A percentile compares a stretch with the other conserved stretches of the same genome.
These are phyloP conservation scores for Lypha dubia DNA, from an alignment of 2,888 invertebrate genomes.

Conservation along the genomic window DNA sequence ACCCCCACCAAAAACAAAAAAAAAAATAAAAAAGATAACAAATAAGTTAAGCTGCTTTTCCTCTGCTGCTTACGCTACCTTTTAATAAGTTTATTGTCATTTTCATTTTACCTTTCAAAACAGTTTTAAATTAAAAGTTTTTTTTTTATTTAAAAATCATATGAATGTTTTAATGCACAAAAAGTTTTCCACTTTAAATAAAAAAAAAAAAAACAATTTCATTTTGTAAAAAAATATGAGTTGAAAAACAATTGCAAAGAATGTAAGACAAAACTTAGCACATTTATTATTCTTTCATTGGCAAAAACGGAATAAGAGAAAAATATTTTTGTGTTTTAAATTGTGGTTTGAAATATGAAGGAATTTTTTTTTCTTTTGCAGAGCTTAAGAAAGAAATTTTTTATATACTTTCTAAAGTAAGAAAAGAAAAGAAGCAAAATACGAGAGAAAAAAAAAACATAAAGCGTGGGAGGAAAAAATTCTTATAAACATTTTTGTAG, in stretches of 20 bases:
- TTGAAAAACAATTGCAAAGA: neutral
- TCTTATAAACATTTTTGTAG: neutral
- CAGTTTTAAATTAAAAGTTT: neutral
- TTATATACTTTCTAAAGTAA: neutral
- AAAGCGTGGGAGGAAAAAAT: constrained; percentile 5
- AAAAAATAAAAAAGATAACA: no score
- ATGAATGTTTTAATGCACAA: neutral
- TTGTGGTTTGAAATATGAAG: neutral
- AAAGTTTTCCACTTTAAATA: constrained; percentile 4
- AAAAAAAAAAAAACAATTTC: neutral
- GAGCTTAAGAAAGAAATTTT: constrained; percentile 1
- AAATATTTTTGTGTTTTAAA: neutral
- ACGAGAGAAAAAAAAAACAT: neutral
- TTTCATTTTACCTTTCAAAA: neutral
- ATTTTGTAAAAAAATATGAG: constrained; percentile 3
- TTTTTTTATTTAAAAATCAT: neutral
- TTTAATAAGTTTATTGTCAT: neutral
- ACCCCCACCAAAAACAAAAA: no score
- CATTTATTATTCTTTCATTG: constrained; percentile 13
- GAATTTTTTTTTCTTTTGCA: neutral
- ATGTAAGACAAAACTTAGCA: constrained; percentile 10
- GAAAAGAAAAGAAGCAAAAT: neutral
- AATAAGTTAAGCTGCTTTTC: no score
- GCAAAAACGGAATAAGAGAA: neutral
- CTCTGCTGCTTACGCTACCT: no score